Evolutionary conservation across 2,113 vertebrate genomes (phyloP).

Genomic region (Periophthalmus modestus): DNA sequence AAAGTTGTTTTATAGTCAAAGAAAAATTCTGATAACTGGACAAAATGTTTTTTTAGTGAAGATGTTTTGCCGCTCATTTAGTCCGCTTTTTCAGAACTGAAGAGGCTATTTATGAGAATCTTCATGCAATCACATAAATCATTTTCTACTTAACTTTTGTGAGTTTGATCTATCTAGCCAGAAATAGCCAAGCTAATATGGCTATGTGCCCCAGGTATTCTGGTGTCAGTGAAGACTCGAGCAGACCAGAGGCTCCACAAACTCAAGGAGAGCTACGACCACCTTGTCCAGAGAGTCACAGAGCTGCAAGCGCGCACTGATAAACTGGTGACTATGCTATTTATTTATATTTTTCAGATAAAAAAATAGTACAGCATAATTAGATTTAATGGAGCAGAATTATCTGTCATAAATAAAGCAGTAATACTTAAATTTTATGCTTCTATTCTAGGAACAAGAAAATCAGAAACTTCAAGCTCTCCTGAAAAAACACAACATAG

Average conservation of each 20-base stretch:
- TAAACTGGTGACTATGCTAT: slow-evolving; percentile 79
- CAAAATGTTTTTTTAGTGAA: too few species aligned
- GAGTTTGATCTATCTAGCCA: neutral
- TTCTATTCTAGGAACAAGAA: slow-evolving; percentile 83
- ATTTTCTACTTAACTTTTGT: neutral
- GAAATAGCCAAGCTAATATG: neutral
- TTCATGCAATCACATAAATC: neutral
- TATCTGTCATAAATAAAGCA: neutral
- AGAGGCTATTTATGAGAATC: too few species aligned
- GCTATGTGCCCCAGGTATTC: slow-evolving; percentile 80
- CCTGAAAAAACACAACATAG: slow-evolving; percentile 77
- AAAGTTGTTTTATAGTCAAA: too few species aligned
- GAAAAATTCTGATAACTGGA: too few species aligned
- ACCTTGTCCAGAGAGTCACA: slow-evolving; percentile 80
- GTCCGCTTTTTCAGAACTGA: too few species aligned
- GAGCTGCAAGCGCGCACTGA: slow-evolving; percentile 82
- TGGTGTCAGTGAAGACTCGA: slow-evolving; percentile 89
- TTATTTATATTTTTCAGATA: neutral
- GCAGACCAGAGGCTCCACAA: slow-evolving; percentile 83
- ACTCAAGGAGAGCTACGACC: slow-evolving; percentile 86
- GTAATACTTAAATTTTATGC: neutral
- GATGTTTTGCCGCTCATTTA: too few species aligned
- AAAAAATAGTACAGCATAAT: neutral
- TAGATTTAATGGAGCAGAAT: neutral
- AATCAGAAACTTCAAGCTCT: slow-evolving; percentile 83